Evolutionary conservation across 2,888 invertebrate genomes (phyloP), one percentile per base, ranked within the genome.

Genomic region (Drosophila picticornis): DNA sequence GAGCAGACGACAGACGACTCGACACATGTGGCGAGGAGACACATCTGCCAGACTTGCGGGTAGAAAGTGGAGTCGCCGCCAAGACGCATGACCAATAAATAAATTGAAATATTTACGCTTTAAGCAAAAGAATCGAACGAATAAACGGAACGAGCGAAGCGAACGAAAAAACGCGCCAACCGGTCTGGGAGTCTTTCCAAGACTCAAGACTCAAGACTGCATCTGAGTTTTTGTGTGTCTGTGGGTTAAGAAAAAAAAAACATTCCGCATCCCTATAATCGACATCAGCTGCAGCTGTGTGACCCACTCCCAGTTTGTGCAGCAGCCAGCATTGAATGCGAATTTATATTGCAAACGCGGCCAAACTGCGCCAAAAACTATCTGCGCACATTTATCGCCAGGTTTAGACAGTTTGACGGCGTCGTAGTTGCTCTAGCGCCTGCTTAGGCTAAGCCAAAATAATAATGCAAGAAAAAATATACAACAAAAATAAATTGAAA

Each of bases 231-330:
- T 27, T 57, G 57, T 67, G 63, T 67, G 57, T 72, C 40, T 77
- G 34, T 70, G 78, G 59, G 67, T 68, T 66, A 38, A n/a, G 29
- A 31, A 22, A 25, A 19, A 75, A 22, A 16, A 78, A 65, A 43
- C 71, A 78, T 81, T 70, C 71, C 75, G 79, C 74, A 79, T 88
- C 85, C 88, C 85, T 85, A 85, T 87, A 88, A 85, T 83, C 84
- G 84, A 46, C 46, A 46, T 46, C 46, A 46, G 46, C 72, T 86
- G 88, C 87, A 88, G 89, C 87, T 88, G 89, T 84, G 84, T 88
- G 85, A 88, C 89, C 88, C 89, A 88, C 88, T 88, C 89, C 83
- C 87, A 89, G 89, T 84, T 84, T 83, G 80, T 88, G 84, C 83
- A 40, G 38, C 55, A 25, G 27, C 55, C 80, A 34, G 51, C 22